These are phyloP conservation scores for Ceryle rudis DNA, from an alignment of 2,797 vertebrate species.

Conservation along the genomic window DNA sequence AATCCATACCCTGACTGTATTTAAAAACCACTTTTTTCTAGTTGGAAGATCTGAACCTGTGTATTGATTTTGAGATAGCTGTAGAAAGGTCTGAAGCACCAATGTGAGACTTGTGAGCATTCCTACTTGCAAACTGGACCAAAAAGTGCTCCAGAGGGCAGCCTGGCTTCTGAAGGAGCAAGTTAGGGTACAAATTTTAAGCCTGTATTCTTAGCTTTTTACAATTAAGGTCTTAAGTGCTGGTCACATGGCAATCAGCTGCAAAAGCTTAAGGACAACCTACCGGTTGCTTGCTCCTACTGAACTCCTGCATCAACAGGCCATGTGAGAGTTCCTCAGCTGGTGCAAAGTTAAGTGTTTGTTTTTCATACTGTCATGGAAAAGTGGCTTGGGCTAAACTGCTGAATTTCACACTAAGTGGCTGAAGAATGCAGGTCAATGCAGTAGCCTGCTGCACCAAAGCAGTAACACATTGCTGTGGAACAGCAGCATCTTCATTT, in stretches of 20 bases:
- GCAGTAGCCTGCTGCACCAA: not conserved
- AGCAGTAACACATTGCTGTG: not conserved
- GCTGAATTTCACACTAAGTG: not conserved
- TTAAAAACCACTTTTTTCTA: rapidly evolving
- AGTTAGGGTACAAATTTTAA: not conserved
- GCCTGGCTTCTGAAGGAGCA: not conserved
- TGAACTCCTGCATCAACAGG: not conserved
- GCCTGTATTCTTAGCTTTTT: not conserved
- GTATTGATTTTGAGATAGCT: not conserved
- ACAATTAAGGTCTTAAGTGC: not conserved
- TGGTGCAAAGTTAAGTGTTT: not conserved
- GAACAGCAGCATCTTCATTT: not conserved
- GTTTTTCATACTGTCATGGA: not conserved
- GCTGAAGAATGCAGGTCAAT: not conserved
- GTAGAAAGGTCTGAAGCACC: not conserved
- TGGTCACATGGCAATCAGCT: not conserved
- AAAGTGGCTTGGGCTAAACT: not conserved
- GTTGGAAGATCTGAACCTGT: not conserved
- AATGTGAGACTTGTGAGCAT: not conserved
- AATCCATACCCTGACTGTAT: not conserved
- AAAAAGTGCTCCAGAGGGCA: not conserved
- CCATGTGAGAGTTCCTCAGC: not conserved
- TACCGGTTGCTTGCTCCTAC: not conserved
- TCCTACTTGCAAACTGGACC: not conserved
- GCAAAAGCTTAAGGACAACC: not conserved